Conservation (phyloP, 2,888 invertebrate species). For the Anarsia innoxiella region DNA sequence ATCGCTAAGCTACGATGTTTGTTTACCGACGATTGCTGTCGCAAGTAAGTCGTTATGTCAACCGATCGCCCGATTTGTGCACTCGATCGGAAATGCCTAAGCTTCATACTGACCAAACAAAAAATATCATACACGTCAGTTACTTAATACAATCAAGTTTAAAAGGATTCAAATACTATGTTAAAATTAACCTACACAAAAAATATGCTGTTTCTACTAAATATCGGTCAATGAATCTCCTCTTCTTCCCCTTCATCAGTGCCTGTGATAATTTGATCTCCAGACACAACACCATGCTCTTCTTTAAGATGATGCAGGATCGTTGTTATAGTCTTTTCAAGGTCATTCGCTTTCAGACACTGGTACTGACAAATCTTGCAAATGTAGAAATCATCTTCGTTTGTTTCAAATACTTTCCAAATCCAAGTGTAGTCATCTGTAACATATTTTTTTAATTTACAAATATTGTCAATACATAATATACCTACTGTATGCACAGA, state of each 20-base stretch:
- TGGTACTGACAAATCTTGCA: slow-evolving; percentile 63
- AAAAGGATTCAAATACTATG: too few relatives aligned
- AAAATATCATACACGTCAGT: too few relatives aligned
- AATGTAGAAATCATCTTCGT: slow-evolving; percentile 40
- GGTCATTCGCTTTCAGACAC: slow-evolving; percentile 34
- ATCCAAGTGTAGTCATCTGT: slow-evolving; percentile 53
- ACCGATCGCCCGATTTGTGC: too few relatives aligned
- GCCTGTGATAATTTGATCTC: slow-evolving; percentile 60
- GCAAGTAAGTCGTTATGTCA: too few relatives aligned
- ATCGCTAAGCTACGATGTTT: too few relatives aligned
- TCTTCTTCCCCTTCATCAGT: slow-evolving; percentile 35
- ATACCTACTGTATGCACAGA: too few relatives aligned
- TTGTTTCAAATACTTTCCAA: slow-evolving; percentile 59
- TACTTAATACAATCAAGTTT: too few relatives aligned
- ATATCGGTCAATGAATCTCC: slow-evolving; percentile 1
- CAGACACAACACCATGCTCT: slow-evolving; percentile 59
- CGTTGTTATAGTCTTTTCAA: slow-evolving; percentile 33
- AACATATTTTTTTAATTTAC: too few relatives aligned
- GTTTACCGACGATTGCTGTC: too few relatives aligned
- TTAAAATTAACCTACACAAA: not conserved
- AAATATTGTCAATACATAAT: too few relatives aligned
- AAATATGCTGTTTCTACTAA: not conserved
- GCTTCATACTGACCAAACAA: too few relatives aligned
- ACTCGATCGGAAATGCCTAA: too few relatives aligned
- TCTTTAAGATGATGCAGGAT: slow-evolving; percentile 49